Evolutionary conservation across 2,113 vertebrate genomes (phyloP).

Genomic region (Burhinus oedicnemus): DNA sequence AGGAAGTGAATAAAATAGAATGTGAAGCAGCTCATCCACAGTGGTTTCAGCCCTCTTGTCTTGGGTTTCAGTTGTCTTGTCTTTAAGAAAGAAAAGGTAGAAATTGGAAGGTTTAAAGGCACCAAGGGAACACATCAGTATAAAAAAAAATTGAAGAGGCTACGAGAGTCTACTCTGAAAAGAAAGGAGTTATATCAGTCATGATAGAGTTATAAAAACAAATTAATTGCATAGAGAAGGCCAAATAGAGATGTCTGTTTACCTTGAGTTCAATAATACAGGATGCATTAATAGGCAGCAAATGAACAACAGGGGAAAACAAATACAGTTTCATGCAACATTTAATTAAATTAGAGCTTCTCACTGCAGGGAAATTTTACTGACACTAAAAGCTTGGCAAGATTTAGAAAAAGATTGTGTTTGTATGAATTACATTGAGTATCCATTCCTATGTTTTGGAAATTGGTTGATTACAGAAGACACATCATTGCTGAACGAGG

Average conservation of each 20-base stretch:
- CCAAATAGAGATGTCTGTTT: neutral
- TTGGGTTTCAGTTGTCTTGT: neutral
- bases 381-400: neutral
- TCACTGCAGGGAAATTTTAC: neutral
- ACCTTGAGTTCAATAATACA: neutral
- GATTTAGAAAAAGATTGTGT: neutral
- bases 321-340: constrained; percentile 14
- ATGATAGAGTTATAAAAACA: neutral
- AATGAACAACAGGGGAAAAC: neutral
- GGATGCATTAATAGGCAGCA: neutral
- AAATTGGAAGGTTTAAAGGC: neutral
- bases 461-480: neutral
- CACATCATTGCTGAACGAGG: neutral
- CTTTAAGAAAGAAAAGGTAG: neutral
- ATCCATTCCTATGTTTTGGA: neutral
- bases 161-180: neutral
- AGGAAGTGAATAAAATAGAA: neutral
- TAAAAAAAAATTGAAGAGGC: neutral
- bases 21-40: neutral
- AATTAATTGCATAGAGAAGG: neutral
- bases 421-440: neutral
- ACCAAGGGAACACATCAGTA: neutral
- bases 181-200: neutral
- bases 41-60: neutral
- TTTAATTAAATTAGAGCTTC: constrained; percentile 38